Evolutionary conservation across 2,113 vertebrate genomes (phyloP).

Genomic region (Anguilla rostrata): DNA sequence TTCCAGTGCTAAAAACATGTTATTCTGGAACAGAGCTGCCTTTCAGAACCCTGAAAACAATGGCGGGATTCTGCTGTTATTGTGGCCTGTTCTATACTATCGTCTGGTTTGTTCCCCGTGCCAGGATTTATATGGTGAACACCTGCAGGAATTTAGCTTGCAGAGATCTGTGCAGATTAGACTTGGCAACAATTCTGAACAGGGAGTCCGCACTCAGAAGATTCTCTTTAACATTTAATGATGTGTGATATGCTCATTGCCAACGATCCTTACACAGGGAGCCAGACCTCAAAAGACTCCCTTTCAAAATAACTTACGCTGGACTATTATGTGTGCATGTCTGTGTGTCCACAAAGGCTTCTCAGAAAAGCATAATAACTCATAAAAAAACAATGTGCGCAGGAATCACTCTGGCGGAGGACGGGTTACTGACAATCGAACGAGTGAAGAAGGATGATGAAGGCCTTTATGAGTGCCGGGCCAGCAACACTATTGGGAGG

Average conservation of each 20-base stretch:
- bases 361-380: background rate
- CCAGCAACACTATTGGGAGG: constrained; percentile 73
- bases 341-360: background rate
- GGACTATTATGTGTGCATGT: background rate
- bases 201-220: background rate
- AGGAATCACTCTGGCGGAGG: constrained; percentile 78
- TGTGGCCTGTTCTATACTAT: background rate
- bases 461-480: constrained; percentile 82
- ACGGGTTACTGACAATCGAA: constrained; percentile 78
- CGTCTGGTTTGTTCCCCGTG: background rate
- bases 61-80: background rate
- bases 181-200: background rate
- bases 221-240: background rate
- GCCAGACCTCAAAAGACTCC: too few species aligned
- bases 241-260: too few species aligned
- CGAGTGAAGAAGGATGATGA: constrained; percentile 89
- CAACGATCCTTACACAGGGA: too few species aligned
- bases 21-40: background rate
- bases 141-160: too few species aligned
- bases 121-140: background rate
- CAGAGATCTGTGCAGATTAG: background rate
- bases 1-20: background rate
- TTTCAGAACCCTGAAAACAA: background rate
- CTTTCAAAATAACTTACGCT: background rate
- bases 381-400: constrained; percentile 28